Evolutionary conservation across 2,113 vertebrate genomes (phyloP).

Genomic region (Telmatochromis sp.): DNA sequence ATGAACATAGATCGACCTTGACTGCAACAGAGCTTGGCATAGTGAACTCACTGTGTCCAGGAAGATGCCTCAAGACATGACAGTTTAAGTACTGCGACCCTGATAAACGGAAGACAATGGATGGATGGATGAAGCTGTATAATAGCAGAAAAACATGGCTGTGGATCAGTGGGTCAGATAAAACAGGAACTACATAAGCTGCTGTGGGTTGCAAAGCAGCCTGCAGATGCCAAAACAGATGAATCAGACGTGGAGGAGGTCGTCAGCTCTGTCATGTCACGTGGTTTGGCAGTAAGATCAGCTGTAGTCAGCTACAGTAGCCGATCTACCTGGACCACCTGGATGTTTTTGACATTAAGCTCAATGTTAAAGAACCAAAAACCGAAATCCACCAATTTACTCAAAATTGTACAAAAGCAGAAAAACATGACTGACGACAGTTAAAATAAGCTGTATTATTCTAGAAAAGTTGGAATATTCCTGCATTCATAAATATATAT

Average conservation of each 20-base stretch:
- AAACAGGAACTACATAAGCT: background rate
- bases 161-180: background rate
- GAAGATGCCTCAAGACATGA: background rate
- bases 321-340: background rate
- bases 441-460: background rate
- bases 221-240: background rate
- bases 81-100: background rate
- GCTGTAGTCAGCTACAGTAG: background rate
- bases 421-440: background rate
- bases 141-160: background rate
- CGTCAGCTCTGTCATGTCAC: background rate
- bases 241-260: background rate
- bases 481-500: background rate
- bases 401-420: background rate
- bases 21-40: background rate
- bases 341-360: background rate
- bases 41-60: background rate
- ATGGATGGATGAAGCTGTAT: background rate
- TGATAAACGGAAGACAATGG: accelerated
- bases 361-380: background rate
- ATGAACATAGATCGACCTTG: background rate
- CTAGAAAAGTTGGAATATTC: background rate
- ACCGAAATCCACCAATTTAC: accelerated
- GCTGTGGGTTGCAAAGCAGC: background rate
- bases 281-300: background rate